Evolutionary conservation across 1,140 invertebrate species (phyloP).

Genomic region (Drosophila ananassae): DNA sequence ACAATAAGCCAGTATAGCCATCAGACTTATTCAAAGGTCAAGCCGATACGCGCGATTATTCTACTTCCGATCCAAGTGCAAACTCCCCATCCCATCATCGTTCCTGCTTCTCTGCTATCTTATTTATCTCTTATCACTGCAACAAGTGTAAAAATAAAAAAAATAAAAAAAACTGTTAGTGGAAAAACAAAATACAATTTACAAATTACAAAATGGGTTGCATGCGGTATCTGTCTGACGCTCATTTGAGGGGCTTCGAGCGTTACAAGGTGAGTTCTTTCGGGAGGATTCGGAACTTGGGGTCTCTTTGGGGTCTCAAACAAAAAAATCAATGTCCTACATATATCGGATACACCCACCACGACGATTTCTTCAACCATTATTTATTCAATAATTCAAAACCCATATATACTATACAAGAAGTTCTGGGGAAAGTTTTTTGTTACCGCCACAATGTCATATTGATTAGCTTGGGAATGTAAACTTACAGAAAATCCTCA

Average conservation of each 20-base stretch:
- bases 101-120: not conserved
- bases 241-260: slow-evolving; percentile 92
- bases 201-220: slow-evolving; percentile 69
- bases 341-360: not conserved
- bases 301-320: not conserved
- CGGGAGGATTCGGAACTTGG: not conserved
- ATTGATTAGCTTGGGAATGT: not conserved
- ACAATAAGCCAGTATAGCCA: slow-evolving; percentile 33
- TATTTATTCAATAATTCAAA: slow-evolving; percentile 28
- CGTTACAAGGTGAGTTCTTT: slow-evolving; percentile 90
- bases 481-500: too few species aligned
- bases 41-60: slow-evolving; percentile 24
- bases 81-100: not conserved
- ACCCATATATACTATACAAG: too few species aligned
- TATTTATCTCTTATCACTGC: slow-evolving; percentile 8
- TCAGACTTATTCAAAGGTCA: slow-evolving; percentile 36
- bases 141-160: slow-evolving; percentile 21
- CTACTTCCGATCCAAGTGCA: slow-evolving; percentile 32
- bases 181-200: slow-evolving; percentile 12
- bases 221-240: slow-evolving; percentile 88
- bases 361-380: slow-evolving; percentile 13
- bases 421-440: too few species aligned
- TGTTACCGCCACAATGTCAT: not conserved
- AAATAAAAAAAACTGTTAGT: slow-evolving; percentile 8
- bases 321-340: slow-evolving; percentile 58